phyloP scores from a whole-genome alignment of 2,797 vertebrate species.

The Gobio occitaniae region DNA sequence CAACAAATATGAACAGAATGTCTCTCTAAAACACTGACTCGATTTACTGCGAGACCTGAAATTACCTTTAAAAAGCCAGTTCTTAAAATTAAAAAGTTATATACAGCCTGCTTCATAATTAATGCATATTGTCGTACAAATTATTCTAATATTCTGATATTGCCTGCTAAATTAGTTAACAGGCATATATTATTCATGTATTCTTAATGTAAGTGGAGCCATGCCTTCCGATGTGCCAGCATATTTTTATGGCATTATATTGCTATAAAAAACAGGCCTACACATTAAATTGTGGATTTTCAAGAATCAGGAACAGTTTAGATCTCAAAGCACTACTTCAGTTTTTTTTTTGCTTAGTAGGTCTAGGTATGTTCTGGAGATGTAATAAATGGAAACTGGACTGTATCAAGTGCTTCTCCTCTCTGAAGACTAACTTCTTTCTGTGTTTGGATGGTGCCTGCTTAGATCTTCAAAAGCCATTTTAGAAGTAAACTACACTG shows the following conservation, averaged over 20 bases:
- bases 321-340: constrained; percentile 12
- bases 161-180: constrained; percentile 39
- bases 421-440: constrained; percentile 32
- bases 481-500: constrained; percentile 33
- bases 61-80: background rate
- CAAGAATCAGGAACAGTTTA: constrained; percentile 19
- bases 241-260: constrained; percentile 16
- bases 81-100: constrained; percentile 24
- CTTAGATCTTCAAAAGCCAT: constrained; percentile 57
- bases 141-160: constrained; percentile 41
- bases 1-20: background rate
- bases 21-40: background rate
- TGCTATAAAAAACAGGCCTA: constrained; percentile 27
- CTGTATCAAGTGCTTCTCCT: background rate
- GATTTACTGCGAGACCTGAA: background rate
- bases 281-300: constrained; percentile 28
- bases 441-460: constrained; percentile 44
- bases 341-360: background rate
- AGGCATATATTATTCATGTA: constrained; percentile 41
- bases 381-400: constrained; percentile 20
- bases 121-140: constrained; percentile 30
- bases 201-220: constrained; percentile 20
- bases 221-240: constrained; percentile 18
- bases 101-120: constrained; percentile 36
- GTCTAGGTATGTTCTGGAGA: constrained; percentile 4